Conservation (phyloP, 1,140 invertebrate species). For the Metopolophium dirhodum region DNA sequence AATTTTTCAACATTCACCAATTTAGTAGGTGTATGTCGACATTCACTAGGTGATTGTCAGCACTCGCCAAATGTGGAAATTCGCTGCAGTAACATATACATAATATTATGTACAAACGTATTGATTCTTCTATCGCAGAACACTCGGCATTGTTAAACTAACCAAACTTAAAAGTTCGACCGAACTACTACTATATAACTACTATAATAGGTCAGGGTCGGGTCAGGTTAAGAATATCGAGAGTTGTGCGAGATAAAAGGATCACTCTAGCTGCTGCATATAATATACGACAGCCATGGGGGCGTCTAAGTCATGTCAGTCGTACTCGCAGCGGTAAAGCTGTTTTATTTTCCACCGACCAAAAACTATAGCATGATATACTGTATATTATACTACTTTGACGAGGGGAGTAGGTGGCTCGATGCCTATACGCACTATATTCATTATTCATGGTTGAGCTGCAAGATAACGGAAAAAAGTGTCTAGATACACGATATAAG, state of each 20-base stretch:
- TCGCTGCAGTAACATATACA: too few species aligned
- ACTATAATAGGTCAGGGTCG: background rate
- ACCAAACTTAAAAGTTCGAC: background rate
- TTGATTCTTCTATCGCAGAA: background rate
- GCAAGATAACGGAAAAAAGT: background rate
- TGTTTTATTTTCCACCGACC: background rate
- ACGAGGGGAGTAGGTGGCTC: background rate
- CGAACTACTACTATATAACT: background rate
- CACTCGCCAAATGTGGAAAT: too few species aligned
- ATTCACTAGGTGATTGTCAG: too few species aligned
- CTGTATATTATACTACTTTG: background rate
- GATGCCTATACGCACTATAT: background rate
- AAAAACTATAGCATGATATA: background rate
- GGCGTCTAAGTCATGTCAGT: background rate
- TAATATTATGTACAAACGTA: background rate
- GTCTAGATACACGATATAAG: too few species aligned
- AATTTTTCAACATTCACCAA: too few species aligned
- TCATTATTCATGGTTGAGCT: background rate
- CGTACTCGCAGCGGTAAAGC: background rate
- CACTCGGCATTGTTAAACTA: background rate
- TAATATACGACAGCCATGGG: background rate
- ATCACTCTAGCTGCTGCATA: background rate
- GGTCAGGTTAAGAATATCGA: constrained; percentile 1
- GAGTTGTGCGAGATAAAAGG: background rate
- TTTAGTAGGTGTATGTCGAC: too few species aligned